Evolutionary conservation across 2,888 invertebrate genomes (phyloP).

Genomic region (Caenorhabditis becei): DNA sequence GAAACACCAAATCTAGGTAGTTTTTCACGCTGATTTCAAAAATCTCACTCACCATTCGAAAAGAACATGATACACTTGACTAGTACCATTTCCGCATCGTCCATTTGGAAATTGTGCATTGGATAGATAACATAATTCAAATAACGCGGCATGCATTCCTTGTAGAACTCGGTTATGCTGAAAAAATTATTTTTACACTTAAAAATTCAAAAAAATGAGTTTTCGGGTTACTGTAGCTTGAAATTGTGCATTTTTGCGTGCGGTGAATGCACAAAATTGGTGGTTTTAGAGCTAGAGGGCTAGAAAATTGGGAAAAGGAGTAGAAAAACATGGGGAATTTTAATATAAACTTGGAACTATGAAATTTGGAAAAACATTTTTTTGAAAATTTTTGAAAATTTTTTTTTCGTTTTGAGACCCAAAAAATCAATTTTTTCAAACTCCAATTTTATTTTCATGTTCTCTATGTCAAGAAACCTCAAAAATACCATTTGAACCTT

Average conservation of each 20-base stretch:
- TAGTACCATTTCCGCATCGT: conserved; percentile 69
- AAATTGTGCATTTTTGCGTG: too few species aligned
- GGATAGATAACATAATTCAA: conserved; percentile 68
- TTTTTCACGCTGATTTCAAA: too few species aligned
- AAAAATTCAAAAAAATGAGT: background rate
- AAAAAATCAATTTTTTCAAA: too few species aligned
- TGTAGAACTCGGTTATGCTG: conserved; percentile 69
- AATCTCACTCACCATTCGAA: conserved; percentile 59
- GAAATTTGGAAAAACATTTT: background rate
- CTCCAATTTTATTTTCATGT: background rate
- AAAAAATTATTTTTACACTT: background rate
- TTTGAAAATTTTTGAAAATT: background rate
- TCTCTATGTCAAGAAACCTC: background rate
- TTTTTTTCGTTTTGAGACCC: too few species aligned
- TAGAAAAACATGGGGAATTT: too few species aligned
- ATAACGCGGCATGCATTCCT: conserved; percentile 68
- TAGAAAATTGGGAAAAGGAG: too few species aligned
- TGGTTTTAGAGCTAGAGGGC: too few species aligned
- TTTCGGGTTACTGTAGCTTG: background rate
- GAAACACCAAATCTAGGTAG: too few species aligned
- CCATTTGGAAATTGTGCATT: conserved; percentile 65
- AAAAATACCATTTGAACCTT: background rate
- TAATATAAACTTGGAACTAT: too few species aligned
- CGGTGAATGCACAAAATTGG: too few species aligned
- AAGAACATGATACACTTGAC: conserved; percentile 69